These are phyloP conservation scores for Acronicta alni DNA, from an alignment of 2,888 invertebrate genomes.

Conservation along the genomic window DNA sequence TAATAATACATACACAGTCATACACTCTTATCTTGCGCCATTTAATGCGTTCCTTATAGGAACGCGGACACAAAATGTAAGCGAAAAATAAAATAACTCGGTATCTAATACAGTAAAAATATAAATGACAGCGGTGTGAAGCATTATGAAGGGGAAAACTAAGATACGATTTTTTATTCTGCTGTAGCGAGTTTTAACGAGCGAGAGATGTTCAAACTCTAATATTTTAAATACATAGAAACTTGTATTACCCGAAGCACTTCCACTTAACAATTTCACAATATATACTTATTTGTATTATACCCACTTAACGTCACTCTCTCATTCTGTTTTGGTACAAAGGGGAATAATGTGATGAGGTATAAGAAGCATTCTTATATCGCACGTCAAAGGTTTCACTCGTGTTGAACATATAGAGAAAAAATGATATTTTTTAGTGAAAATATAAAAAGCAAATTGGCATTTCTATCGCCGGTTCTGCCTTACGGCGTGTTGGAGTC, in stretches of 20 bases:
- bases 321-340: conserved; percentile 66
- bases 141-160: conserved; percentile 39
- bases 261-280: conserved; percentile 75
- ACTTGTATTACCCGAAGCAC: conserved; percentile 47
- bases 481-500: conserved; percentile 80
- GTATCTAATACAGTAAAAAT: conserved; percentile 42
- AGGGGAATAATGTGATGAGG: conserved; percentile 68
- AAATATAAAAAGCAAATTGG: conserved; percentile 68
- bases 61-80: conserved; percentile 32
- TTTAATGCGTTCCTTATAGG: conserved; percentile 29
- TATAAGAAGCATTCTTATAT: conserved; percentile 72
- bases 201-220: conserved; percentile 1
- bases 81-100: conserved; percentile 44
- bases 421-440: conserved; percentile 68
- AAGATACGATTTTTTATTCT: conserved; percentile 33
- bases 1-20: conserved; percentile 20
- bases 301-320: conserved; percentile 73
- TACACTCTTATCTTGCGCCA: conserved; percentile 31
- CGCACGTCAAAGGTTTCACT: conserved; percentile 66
- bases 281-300: conserved; percentile 69
- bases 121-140: conserved; percentile 36
- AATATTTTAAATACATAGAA: too few relatives aligned
- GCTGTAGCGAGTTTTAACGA: conserved; percentile 11
- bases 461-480: conserved; percentile 66
- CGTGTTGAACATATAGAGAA: conserved; percentile 54